phyloP scores from a whole-genome alignment of 2,797 vertebrate species.

The Phoxinus dragarum region DNA sequence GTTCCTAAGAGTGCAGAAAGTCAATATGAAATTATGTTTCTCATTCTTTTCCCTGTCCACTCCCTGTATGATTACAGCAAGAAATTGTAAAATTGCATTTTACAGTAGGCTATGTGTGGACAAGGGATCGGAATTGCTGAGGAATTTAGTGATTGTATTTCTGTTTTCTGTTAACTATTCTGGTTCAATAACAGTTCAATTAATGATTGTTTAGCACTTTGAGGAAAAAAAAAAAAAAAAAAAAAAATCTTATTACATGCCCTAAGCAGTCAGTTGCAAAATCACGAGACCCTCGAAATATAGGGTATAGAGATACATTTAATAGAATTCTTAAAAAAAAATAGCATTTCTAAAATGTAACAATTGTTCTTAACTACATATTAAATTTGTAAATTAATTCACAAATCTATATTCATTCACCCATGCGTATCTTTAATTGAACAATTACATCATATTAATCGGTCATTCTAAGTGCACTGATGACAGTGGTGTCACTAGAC shows the following conservation, averaged over 20 bases:
- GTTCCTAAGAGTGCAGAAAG: constrained; percentile 19
- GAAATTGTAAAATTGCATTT: neutral
- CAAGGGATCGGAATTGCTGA: neutral
- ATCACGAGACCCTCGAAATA: neutral
- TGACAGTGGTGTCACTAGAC: neutral
- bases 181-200: neutral
- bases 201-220: neutral
- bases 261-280: neutral
- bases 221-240: no score
- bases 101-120: neutral
- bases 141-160: neutral
- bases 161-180: neutral
- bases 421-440: neutral
- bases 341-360: neutral
- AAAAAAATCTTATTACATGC: neutral
- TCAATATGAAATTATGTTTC: constrained; percentile 10
- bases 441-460: neutral
- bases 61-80: neutral
- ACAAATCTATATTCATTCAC: neutral
- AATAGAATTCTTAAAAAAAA: neutral
- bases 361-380: neutral
- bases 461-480: no score
- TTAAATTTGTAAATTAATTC: neutral
- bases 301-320: no score
- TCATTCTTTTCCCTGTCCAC: neutral